Evolutionary conservation across 2,797 vertebrate species (phyloP).

Genomic region (Champsocephalus esox): DNA sequence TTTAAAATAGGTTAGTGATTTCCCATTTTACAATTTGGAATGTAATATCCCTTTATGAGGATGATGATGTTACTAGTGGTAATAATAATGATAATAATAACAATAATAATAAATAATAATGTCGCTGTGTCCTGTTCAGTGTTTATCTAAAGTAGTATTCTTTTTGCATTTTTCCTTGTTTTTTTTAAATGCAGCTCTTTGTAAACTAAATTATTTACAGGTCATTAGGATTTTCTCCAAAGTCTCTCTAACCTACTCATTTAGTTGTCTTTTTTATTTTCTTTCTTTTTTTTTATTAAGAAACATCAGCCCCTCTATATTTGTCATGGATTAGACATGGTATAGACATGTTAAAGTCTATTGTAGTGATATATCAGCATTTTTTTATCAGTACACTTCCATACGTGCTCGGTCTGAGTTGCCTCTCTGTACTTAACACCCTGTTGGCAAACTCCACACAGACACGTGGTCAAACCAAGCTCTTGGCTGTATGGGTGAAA

Average conservation of each 20-base stretch:
- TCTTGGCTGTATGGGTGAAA: conserved; percentile 57
- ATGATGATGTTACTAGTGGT: conserved; percentile 78
- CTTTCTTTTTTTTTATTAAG: conserved; percentile 73
- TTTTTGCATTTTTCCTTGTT: conserved; percentile 81
- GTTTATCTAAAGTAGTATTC: conserved; percentile 87
- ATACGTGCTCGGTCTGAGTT: conserved; percentile 58
- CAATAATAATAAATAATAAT: conserved; percentile 77
- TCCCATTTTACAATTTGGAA: conserved; percentile 85
- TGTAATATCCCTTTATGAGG: conserved; percentile 82
- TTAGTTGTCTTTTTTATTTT: conserved; percentile 76
- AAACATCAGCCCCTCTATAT: conserved; percentile 81
- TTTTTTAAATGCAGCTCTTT: conserved; percentile 86
- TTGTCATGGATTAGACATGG: conserved; percentile 80
- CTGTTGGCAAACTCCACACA: conserved; percentile 73
- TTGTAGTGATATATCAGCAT: conserved; percentile 80
- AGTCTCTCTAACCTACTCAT: conserved; percentile 89
- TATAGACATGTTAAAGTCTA: conserved; percentile 80
- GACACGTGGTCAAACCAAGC: conserved; percentile 67
- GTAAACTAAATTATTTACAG: conserved; percentile 91
- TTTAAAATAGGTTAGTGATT: conserved; percentile 87
- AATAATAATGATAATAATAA: conserved; percentile 73
- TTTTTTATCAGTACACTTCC: conserved; percentile 65
- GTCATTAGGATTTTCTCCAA: conserved; percentile 85
- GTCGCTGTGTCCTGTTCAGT: conserved; percentile 79
- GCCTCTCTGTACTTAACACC: conserved; percentile 73